These are phyloP conservation scores for Catalaphyllia jardinei DNA, from an alignment of 64 coral and sea anemone genomes.

Conservation along the genomic window DNA sequence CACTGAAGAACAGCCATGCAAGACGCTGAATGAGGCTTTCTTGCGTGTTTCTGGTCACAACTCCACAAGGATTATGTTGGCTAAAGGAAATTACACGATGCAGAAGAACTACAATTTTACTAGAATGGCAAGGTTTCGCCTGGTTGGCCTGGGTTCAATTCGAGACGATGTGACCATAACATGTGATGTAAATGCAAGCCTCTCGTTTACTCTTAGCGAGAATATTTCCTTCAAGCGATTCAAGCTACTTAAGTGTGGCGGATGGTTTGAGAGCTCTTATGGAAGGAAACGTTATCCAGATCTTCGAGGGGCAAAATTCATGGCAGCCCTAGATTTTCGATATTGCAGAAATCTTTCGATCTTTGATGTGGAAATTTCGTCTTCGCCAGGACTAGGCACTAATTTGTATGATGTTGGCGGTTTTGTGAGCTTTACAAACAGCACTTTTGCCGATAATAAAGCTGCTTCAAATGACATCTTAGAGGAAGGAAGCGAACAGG, in stretches of 20 bases:
- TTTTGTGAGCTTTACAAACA: slow-evolving; percentile 48
- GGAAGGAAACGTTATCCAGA: slow-evolving; percentile 23
- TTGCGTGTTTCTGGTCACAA: neutral
- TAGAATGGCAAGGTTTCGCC: slow-evolving; percentile 30
- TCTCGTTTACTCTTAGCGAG: slow-evolving; percentile 60
- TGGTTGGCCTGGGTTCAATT: slow-evolving; percentile 30
- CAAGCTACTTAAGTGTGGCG: slow-evolving; percentile 65
- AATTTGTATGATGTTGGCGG: slow-evolving; percentile 74
- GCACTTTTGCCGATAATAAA: slow-evolving; percentile 61
- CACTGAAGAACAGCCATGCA: slow-evolving; percentile 3
- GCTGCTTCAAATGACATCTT: slow-evolving; percentile 18
- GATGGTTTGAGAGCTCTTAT: slow-evolving; percentile 55
- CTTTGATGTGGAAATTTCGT: slow-evolving; percentile 52
- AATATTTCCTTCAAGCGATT: slow-evolving; percentile 56
- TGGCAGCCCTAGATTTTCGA: slow-evolving; percentile 65
- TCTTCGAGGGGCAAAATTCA: slow-evolving; percentile 42
- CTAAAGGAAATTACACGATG: slow-evolving; percentile 43
- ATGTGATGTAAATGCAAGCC: slow-evolving; percentile 59
- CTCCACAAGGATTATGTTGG: slow-evolving; percentile 19
- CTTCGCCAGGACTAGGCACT: slow-evolving; percentile 58
- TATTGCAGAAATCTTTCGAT: slow-evolving; percentile 67
- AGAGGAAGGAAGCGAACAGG: neutral
- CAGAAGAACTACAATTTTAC: slow-evolving; percentile 35
- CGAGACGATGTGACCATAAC: slow-evolving; percentile 35
- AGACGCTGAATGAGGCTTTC: slow-evolving; percentile 21